Evolutionary conservation across 2,888 invertebrate genomes (phyloP), one percentile per base, ranked within the genome.

Genomic region (Bhutanitis thaidina): DNA sequence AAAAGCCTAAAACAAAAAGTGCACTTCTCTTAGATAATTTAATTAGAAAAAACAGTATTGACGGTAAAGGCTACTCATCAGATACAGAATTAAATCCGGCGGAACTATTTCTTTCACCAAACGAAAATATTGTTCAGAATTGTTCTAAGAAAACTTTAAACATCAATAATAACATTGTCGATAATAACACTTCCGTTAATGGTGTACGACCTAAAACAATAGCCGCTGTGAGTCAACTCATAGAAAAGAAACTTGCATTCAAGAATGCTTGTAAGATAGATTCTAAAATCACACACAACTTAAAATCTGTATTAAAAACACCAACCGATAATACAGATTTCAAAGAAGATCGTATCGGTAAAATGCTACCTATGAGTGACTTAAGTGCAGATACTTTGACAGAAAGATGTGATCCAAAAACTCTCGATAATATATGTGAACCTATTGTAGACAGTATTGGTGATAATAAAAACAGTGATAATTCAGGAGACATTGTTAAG

Each of bases 1-100:
- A 65, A 12, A 90, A 85, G 62, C 80, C 83, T 34, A 88, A 86
- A 71, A 84, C 69, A 56, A 90, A 89, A 71, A 90, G 89, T 59
- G 90, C 87, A 7, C 65, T 89, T 43, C 69, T 91, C 35, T 77
- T 91, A n/a, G 91, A 92, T 61, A 90, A 89, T 65, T 76, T 91
- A 39, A 77, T 91, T 55, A 82, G 90, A 55, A 91, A 91, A 71
- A 92, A 91, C 64, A 91, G 90, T 65, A 84, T 92, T 37, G 85
- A 80, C 35, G 67, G 86, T 57, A 76, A 83, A 68, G 67, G 75
- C 55, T 71, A 79, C 68, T 58, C 80, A 56, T 64, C 87, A 58
- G 77, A 91, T 65, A 72, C 72, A 62, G 70, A 87, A 65, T 57
- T 80, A 53, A 77, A 89, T 60, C 87, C 89, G 54, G 83, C 89